Conservation (phyloP, 2,113 vertebrate genomes). For the Noctilio leporinus region DNA sequence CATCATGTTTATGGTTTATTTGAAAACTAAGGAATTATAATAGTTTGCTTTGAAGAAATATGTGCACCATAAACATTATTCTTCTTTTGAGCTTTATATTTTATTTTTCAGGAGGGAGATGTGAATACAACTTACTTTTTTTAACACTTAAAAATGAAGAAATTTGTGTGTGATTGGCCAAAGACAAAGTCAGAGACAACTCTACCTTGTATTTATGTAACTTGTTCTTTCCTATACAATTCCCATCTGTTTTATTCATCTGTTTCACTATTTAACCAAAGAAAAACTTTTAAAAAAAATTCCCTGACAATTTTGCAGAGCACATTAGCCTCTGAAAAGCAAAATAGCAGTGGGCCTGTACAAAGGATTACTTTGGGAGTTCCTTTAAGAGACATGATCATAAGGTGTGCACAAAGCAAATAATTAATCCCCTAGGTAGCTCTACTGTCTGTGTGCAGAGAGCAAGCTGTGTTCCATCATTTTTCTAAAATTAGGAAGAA, state of each 20-base stretch:
- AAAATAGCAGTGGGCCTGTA: background rate
- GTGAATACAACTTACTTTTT: background rate
- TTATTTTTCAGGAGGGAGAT: conserved; percentile 18
- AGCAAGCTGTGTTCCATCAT: background rate
- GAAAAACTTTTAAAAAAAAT: too few relatives aligned
- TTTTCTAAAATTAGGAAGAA: conserved; percentile 22
- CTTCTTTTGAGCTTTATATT: background rate
- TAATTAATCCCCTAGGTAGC: conserved; percentile 67
- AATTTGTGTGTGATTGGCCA: background rate
- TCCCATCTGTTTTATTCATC: background rate
- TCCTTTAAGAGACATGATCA: conserved; percentile 42
- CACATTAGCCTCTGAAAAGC: conserved; percentile 32
- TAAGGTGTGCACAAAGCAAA: conserved; percentile 55
- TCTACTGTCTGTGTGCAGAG: conserved; percentile 23
- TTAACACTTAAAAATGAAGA: background rate
- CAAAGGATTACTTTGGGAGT: conserved; percentile 52
- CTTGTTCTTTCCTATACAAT: background rate
- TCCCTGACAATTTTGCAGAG: background rate
- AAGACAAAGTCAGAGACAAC: background rate
- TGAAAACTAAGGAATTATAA: background rate
- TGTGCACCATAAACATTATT: background rate
- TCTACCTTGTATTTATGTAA: background rate
- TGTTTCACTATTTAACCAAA: conserved; percentile 13
- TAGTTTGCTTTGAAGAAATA: background rate
- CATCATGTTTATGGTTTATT: background rate